These are phyloP conservation scores for Dorcus parallelipipedus DNA, from an alignment of 2,888 invertebrate species.

Conservation along the genomic window DNA sequence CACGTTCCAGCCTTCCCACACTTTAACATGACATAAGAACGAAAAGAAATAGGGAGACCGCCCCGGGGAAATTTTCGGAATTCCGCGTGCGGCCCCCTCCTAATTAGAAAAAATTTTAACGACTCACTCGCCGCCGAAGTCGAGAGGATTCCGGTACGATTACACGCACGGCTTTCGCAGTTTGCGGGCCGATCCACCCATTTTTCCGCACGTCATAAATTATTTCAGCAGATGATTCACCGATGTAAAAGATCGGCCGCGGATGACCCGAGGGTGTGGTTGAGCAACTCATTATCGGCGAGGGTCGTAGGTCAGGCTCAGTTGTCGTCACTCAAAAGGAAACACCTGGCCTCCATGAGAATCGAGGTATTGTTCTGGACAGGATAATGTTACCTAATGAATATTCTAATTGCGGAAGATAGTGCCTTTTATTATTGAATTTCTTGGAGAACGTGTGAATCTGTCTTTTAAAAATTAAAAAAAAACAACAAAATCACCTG, in stretches of 20 bases:
- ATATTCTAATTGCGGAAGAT: too few species aligned
- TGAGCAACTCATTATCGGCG: conserved; percentile 2
- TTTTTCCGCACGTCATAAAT: conserved; percentile 23
- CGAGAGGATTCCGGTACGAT: neutral
- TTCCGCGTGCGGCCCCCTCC: neutral
- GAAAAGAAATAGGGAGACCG: neutral
- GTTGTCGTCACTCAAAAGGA: conserved; percentile 15
- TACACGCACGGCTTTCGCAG: neutral
- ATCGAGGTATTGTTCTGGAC: too few species aligned
- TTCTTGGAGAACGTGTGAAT: too few species aligned
- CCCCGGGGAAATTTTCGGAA: neutral
- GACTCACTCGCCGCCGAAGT: neutral
- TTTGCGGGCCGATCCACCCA: conserved; percentile 21
- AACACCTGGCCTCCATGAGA: conserved; percentile 5
- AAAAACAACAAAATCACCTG: too few species aligned
- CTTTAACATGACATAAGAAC: neutral
- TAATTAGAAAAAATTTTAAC: neutral
- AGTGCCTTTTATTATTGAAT: too few species aligned
- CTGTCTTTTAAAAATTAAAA: too few species aligned
- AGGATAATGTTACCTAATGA: too few species aligned
- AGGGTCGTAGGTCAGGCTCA: conserved; percentile 9
- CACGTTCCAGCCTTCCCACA: neutral
- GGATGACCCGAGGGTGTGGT: neutral
- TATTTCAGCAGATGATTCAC: conserved; percentile 12
- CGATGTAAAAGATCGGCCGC: neutral